phyloP scores from a whole-genome alignment of 2,888 invertebrate genomes.

The Helobdella robusta region DNA sequence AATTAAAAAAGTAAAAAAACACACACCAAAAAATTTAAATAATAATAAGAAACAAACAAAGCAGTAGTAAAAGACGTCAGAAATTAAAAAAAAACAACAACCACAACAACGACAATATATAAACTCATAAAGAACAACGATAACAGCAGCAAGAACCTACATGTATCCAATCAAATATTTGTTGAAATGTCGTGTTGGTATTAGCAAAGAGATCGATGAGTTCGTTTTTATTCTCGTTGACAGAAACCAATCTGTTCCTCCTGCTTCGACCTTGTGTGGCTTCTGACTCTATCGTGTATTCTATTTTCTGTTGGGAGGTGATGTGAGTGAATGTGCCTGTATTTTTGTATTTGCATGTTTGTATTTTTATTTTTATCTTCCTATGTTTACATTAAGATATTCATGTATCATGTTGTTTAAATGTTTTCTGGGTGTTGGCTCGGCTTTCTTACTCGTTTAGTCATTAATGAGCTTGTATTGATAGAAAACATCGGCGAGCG shows the following conservation, averaged over 20 bases:
- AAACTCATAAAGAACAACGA: not conserved
- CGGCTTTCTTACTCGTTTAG: too few relatives aligned
- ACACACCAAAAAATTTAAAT: not conserved
- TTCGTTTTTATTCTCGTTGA: conserved; percentile 25
- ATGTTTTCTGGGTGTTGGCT: too few relatives aligned
- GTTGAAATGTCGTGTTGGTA: conserved; percentile 5
- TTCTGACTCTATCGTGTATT: conserved; percentile 1
- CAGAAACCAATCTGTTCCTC: conserved; percentile 16
- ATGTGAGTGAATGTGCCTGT: conserved; percentile 1
- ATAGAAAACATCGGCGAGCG: too few relatives aligned
- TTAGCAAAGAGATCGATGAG: conserved; percentile 18
- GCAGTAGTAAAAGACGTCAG: not conserved
- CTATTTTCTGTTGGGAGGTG: not conserved
- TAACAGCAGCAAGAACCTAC: not conserved
- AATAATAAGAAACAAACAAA: not conserved
- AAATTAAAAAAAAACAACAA: not conserved
- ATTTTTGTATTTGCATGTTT: conserved; percentile 9
- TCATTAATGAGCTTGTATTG: too few relatives aligned
- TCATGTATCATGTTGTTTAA: too few relatives aligned
- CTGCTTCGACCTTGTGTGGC: not conserved
- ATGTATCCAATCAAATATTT: conserved; percentile 22
- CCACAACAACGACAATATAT: not conserved
- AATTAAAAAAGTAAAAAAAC: not conserved
- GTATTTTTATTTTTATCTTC: not conserved
- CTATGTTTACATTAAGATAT: too few relatives aligned